These are phyloP conservation scores for Lerista edwardsae DNA, from an alignment of 2,797 vertebrate species.

Conservation along the genomic window DNA sequence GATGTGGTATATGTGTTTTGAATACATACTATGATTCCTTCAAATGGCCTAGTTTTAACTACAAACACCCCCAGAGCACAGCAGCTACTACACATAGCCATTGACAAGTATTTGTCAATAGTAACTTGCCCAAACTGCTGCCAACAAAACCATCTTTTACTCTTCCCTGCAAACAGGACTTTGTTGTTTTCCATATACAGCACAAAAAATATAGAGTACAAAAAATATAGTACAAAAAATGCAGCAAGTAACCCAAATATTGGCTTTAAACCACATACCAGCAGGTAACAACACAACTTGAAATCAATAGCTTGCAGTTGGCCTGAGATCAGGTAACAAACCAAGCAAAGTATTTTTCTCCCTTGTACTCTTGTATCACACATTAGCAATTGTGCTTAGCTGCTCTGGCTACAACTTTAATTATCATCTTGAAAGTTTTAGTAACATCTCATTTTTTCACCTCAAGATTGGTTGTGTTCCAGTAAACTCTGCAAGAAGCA, in stretches of 20 bases:
- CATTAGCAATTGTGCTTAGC: slow-evolving; percentile 13
- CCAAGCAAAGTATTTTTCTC: neutral
- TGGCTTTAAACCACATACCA: neutral
- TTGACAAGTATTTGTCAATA: neutral
- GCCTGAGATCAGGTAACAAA: slow-evolving; percentile 12
- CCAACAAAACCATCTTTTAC: slow-evolving; percentile 2
- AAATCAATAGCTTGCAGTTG: slow-evolving; percentile 1
- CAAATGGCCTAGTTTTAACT: too few species aligned
- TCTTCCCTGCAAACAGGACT: neutral
- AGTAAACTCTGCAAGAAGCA: slow-evolving; percentile 1
- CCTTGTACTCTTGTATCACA: neutral
- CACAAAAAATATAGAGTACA: too few species aligned
- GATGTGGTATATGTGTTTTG: too few species aligned
- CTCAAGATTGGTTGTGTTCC: slow-evolving; percentile 8
- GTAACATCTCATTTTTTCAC: neutral
- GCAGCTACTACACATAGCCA: too few species aligned
- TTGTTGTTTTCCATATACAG: neutral
- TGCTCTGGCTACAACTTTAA: slow-evolving; percentile 23
- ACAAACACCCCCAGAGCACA: too few species aligned
- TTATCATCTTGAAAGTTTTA: slow-evolving; percentile 1
- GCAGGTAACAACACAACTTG: slow-evolving; percentile 2
- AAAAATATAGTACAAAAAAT: slow-evolving; percentile 5
- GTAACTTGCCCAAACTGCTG: neutral
- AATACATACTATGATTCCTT: too few species aligned
- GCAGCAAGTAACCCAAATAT: neutral